Evolutionary conservation across 1,140 invertebrate species (phyloP).

Genomic region (Ceratosolen fusciceps): DNA sequence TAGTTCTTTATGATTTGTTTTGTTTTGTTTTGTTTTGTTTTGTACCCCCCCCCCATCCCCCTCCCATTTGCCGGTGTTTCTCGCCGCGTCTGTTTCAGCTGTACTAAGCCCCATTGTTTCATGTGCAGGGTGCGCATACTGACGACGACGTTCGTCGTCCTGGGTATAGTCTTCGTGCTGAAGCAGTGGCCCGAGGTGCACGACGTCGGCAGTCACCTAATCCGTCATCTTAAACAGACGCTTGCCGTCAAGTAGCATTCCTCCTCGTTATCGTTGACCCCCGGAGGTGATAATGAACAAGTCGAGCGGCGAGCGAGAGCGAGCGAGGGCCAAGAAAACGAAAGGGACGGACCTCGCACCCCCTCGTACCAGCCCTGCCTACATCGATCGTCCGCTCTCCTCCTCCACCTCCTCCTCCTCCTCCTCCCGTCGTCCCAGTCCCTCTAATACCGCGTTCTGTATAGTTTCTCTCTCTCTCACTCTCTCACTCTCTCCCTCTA

Average conservation of each 20-base stretch:
- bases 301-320: not conserved
- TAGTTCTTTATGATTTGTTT: conserved; percentile 40
- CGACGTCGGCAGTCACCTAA: conserved; percentile 80
- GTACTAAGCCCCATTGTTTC: conserved; percentile 72
- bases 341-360: not conserved
- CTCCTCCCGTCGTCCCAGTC: not conserved
- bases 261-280: conserved; percentile 57
- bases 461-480: not conserved
- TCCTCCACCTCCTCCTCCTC: not conserved
- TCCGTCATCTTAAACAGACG: conserved; percentile 79
- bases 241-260: conserved; percentile 77
- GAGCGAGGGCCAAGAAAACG: not conserved
- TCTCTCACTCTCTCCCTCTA: not conserved
- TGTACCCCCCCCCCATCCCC: too few relatives aligned
- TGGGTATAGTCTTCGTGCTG: conserved; percentile 85
- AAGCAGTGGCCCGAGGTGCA: conserved; percentile 91
- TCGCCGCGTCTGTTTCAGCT: conserved; percentile 69
- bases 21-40: too few relatives aligned
- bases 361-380: not conserved
- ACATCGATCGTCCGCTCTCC: not conserved
- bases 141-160: conserved; percentile 84
- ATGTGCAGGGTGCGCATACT: conserved; percentile 86
- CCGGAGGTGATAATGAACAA: conserved; percentile 7
- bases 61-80: conserved; percentile 28
- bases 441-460: not conserved